A percentile compares a stretch with the other conserved stretches of the same genome.
phyloP scores from a whole-genome alignment of 2,888 invertebrate genomes.

The Perdita meconis region DNA sequence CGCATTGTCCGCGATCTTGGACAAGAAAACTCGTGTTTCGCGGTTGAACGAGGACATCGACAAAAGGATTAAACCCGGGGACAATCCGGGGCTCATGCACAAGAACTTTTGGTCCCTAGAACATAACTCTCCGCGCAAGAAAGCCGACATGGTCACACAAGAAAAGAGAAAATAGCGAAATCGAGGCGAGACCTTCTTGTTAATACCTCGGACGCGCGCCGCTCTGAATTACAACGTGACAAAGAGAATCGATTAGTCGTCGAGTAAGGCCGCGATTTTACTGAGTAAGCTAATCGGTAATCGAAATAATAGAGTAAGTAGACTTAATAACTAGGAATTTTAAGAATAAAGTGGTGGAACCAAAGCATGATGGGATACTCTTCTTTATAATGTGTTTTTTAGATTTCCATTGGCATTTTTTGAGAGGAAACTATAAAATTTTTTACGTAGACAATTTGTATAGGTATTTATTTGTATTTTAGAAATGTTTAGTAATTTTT shows the following conservation, averaged over 20 bases:
- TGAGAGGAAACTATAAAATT: no score
- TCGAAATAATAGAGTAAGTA: no score
- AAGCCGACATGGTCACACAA: constrained; percentile 33
- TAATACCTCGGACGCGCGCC: neutral
- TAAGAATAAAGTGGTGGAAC: no score
- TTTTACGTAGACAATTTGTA: no score
- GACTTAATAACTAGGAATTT: no score
- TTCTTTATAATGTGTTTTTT: no score
- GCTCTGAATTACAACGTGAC: neutral
- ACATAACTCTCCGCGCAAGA: constrained; percentile 84
- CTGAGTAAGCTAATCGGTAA: neutral
- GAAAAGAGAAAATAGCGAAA: constrained; percentile 28
- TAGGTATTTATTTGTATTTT: no score
- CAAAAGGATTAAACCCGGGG: constrained; percentile 83
- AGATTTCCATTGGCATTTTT: no score
- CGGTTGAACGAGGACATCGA: constrained; percentile 82
- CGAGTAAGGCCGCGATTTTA: neutral
- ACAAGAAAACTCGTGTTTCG: constrained; percentile 63
- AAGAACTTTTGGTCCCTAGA: constrained; percentile 86
- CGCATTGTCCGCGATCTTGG: constrained; percentile 64
- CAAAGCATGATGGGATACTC: no score
- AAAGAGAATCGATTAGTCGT: neutral
- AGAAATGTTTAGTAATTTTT: no score
- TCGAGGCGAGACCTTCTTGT: neutral
- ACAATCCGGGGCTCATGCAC: constrained; percentile 85